Base-by-base conservation (phyloP, 1,140 invertebrate genomes). In the Venustaconcha ellipsiformis region DNA sequence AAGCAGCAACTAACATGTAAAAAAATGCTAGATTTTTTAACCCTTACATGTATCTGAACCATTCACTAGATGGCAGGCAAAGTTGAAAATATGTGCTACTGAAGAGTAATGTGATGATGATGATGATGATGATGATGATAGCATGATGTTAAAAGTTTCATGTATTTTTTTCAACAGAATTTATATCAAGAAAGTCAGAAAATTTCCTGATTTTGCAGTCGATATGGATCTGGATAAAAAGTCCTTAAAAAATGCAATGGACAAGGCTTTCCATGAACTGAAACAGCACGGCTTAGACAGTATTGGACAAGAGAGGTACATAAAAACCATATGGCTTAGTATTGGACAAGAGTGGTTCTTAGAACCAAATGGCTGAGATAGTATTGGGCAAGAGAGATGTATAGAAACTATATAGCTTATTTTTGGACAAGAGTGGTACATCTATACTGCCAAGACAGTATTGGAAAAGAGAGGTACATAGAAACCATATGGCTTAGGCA, bases 181-280 rank as follows among this genome's bases (percentile, higher is more conserved):
- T 67, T 90, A 90, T 73, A 85, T 90, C 13, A 90, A 90, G 70
- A 88, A 88, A 76, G 88, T 90, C 15, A 82, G 79, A 57, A 90
- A 90, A 72, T 90, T 89, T 79, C 88, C 88, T 58, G 82, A 89
- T 48, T 90, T 80, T 82, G 74, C 80, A 55, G 88, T 90, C 1
- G 82, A 88, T 70, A 18, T 84, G 6, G 80, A 78, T 62, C 63
- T 83, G 37, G 87, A 90, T 74, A 90, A 89, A 72, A 89, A 89
- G 70, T 69, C 71, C 2, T 67, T 89, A 56, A 87, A 88, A 56
- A 60, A 73, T 57, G 84, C 84, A 13, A 90, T 90, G 89, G 89
- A 90, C 65, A 88, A 87, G 82, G 84, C 88, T 26, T 90, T 90
- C 67, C 86, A 88, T 75, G 85, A 86, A 66, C 75, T 90, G 30